These are phyloP conservation scores for Hylomyscus alleni DNA, from an alignment of 2,797 vertebrate species.

Conservation along the genomic window DNA sequence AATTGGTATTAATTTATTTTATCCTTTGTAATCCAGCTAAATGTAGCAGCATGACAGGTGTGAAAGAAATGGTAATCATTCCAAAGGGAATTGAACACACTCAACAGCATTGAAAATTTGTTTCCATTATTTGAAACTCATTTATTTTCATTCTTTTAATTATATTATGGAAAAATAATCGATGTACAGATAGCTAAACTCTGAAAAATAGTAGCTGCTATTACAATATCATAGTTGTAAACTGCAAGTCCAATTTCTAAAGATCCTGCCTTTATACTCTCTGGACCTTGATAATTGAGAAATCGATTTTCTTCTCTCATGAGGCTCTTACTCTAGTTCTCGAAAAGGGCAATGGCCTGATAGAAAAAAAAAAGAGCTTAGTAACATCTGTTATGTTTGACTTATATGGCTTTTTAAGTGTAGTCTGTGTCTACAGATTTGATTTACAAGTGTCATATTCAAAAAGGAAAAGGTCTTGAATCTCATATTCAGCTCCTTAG, in stretches of 20 bases:
- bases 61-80: not conserved
- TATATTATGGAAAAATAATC: not conserved
- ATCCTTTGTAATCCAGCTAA: not conserved
- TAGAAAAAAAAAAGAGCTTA: not conserved
- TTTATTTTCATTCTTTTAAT: conserved; percentile 31
- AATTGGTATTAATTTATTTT: not conserved
- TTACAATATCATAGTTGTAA: not conserved
- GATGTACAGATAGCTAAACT: not conserved
- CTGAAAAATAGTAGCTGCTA: not conserved
- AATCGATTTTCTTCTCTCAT: not conserved
- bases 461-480: conserved; percentile 1
- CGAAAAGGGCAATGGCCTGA: not conserved
- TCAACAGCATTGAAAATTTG: not conserved
- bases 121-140: not conserved
- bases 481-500: not conserved
- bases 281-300: not conserved
- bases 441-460: not conserved
- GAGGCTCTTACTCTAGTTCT: not conserved
- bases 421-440: not conserved
- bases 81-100: not conserved
- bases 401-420: not conserved
- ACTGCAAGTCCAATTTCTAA: not conserved
- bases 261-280: not conserved
- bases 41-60: not conserved
- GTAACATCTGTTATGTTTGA: not conserved